Percentiles rank a stretch among this genome's conserved stretches.
Conservation (phyloP, 1,140 invertebrate species). For the Leptinotarsa lineolata region DNA sequence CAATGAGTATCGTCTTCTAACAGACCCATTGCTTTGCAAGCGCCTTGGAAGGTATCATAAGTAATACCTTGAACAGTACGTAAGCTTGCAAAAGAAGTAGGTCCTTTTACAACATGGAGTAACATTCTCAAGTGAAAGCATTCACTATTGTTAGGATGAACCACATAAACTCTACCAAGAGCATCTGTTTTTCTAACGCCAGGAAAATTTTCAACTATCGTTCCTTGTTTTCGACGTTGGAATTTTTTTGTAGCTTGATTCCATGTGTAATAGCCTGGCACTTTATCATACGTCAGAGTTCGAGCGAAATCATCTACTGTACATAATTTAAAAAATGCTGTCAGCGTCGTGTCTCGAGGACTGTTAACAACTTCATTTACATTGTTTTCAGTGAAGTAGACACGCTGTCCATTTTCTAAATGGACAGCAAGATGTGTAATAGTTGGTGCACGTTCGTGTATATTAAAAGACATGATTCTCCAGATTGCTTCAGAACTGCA, state of each 20-base stretch:
- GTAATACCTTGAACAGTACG: too few relatives aligned
- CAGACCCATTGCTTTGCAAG: too few relatives aligned
- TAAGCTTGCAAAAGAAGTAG: too few relatives aligned
- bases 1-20: too few relatives aligned
- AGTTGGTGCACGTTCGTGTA: constrained; percentile 55
- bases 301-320: constrained; percentile 53
- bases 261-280: constrained; percentile 57
- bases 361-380: too few relatives aligned
- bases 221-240: constrained; percentile 51
- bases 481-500: too few relatives aligned
- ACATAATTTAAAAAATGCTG: constrained; percentile 56
- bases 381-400: constrained; percentile 48
- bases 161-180: not conserved
- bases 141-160: not conserved
- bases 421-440: constrained; percentile 55
- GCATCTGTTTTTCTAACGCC: not conserved
- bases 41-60: too few relatives aligned
- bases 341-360: constrained; percentile 40
- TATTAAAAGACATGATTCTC: constrained; percentile 49
- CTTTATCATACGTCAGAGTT: constrained; percentile 56
- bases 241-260: constrained; percentile 52
- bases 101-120: too few relatives aligned
- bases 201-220: not conserved
- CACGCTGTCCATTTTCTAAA: constrained; percentile 47
- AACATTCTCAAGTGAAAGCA: too few relatives aligned